Percentiles rank a stretch among this genome's conserved stretches.
Conservation (phyloP, 2,888 invertebrate species). For the Orthosia gracilis region DNA sequence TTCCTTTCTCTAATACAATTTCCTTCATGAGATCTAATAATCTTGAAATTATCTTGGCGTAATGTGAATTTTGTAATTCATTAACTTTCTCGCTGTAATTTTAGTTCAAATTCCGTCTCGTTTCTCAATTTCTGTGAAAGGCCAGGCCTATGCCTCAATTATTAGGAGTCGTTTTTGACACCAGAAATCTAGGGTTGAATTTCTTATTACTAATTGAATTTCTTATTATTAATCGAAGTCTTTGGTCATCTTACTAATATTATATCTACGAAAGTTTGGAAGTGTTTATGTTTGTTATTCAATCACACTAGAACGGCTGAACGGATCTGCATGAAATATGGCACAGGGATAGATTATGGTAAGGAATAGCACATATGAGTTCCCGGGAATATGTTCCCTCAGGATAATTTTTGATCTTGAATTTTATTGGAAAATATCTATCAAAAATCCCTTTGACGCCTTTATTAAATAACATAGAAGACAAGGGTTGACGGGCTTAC, state of each 20-base stretch:
- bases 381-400: too few species aligned
- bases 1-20: conserved; percentile 28
- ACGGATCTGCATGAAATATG: too few species aligned
- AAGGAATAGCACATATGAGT: too few species aligned
- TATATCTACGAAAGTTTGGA: too few species aligned
- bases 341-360: too few species aligned
- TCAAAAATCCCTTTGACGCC: neutral
- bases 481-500: conserved; percentile 1
- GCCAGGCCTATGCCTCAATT: neutral
- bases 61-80: neutral
- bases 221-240: too few species aligned
- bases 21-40: conserved; percentile 10
- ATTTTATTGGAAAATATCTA: too few species aligned
- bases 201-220: too few species aligned
- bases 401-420: too few species aligned
- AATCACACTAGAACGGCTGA: too few species aligned
- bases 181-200: neutral
- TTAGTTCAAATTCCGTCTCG: neutral
- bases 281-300: too few species aligned
- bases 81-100: neutral
- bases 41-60: neutral
- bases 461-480: neutral
- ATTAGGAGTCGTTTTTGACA: neutral
- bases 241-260: neutral
- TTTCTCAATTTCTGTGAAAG: neutral